phyloP scores from a whole-genome alignment of 2,888 invertebrate genomes.

The Mythimna ferrago region DNA sequence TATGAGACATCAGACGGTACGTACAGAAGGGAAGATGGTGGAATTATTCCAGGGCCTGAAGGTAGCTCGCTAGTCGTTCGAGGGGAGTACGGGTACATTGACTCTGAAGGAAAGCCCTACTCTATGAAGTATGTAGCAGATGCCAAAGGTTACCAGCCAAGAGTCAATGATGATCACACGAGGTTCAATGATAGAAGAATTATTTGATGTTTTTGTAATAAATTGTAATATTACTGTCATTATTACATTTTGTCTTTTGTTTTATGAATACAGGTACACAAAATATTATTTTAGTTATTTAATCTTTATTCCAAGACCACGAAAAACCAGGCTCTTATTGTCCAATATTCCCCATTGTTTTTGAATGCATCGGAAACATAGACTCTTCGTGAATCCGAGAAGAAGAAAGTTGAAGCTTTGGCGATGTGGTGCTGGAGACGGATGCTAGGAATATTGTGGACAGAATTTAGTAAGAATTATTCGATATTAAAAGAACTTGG shows the following conservation, averaged over 20 bases:
- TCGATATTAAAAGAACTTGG: too few species aligned
- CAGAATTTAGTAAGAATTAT: too few species aligned
- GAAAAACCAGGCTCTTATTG: too few species aligned
- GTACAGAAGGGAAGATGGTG: conserved; percentile 88
- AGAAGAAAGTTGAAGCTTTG: too few species aligned
- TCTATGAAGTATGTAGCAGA: conserved; percentile 91
- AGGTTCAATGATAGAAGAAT: conserved; percentile 85
- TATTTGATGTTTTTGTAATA: conserved; percentile 67
- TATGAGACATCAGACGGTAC: conserved; percentile 89
- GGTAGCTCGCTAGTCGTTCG: conserved; percentile 75
- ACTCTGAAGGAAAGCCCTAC: conserved; percentile 83
- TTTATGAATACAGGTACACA: neutral
- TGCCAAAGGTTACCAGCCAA: conserved; percentile 88
- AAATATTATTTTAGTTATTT: neutral
- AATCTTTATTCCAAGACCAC: too few species aligned
- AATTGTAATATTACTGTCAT: conserved; percentile 18
- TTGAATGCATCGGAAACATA: too few species aligned
- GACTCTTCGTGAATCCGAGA: too few species aligned
- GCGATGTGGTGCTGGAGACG: too few species aligned
- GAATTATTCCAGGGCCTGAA: conserved; percentile 68
- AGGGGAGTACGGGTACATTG: conserved; percentile 90
- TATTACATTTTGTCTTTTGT: conserved; percentile 10
- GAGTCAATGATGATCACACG: conserved; percentile 70
- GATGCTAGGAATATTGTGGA: too few species aligned
- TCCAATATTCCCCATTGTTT: too few species aligned